Conservation (phyloP, 2,888 invertebrate genomes). For the Sepiola atlantica region DNA sequence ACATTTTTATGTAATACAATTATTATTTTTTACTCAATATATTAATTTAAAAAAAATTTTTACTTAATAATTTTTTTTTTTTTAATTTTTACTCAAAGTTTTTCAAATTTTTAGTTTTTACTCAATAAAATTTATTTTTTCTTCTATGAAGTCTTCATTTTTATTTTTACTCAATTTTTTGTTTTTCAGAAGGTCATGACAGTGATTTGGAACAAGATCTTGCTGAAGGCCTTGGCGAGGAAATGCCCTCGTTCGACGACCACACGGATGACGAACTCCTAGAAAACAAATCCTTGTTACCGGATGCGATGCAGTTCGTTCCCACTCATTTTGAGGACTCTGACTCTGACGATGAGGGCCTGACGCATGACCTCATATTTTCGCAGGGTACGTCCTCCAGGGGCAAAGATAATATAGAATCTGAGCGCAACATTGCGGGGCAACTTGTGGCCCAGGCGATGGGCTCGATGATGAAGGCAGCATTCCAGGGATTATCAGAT, state of each 20-base stretch:
- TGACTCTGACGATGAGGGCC: conserved; percentile 38
- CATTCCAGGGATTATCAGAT: conserved; percentile 38
- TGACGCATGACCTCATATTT: too few species aligned
- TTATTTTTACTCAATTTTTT: background rate
- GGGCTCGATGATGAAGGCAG: conserved; percentile 42
- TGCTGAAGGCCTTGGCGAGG: conserved; percentile 59
- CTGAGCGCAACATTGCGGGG: conserved; percentile 24
- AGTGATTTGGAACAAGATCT: conserved; percentile 58
- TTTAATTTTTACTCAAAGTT: too few species aligned
- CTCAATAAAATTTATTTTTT: too few species aligned
- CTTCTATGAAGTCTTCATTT: too few species aligned
- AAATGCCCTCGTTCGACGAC: conserved; percentile 68
- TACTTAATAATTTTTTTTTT: too few species aligned
- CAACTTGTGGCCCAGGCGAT: conserved; percentile 34
- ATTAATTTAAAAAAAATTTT: background rate
- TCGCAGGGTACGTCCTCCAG: background rate
- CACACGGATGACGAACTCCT: conserved; percentile 66
- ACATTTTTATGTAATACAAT: too few species aligned
- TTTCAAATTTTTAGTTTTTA: too few species aligned
- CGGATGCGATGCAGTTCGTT: conserved; percentile 52
- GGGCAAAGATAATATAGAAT: background rate
- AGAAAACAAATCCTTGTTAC: conserved; percentile 50
- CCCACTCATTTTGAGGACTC: conserved; percentile 61
- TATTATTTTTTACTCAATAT: background rate
- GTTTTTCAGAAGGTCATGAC: conserved; percentile 34